Evolutionary conservation across 2,113 vertebrate species (phyloP).

Genomic region (Pardalotus punctatus): DNA sequence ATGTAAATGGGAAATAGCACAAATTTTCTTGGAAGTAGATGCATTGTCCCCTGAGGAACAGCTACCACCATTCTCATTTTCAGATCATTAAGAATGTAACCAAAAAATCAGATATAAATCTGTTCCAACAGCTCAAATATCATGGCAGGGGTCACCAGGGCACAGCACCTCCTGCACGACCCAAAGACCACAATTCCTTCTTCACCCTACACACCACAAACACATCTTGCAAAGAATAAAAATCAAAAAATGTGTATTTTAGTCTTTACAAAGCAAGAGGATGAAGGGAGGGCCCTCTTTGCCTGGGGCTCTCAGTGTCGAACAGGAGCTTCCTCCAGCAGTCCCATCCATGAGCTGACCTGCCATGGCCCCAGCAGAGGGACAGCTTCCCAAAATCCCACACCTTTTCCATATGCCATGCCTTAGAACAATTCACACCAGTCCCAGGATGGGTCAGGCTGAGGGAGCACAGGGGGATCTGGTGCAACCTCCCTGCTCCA

Average conservation of each 20-base stretch:
- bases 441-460: accelerated
- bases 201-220: neutral
- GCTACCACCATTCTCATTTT: neutral
- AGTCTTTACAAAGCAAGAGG: neutral
- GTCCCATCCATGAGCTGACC: accelerated
- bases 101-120: neutral
- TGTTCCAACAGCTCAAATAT: neutral
- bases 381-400: neutral
- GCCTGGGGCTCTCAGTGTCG: accelerated
- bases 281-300: neutral
- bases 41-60: neutral
- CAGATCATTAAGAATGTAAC: neutral
- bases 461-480: neutral
- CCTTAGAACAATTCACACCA: neutral
- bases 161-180: neutral
- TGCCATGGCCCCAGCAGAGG: accelerated
- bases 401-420: accelerated
- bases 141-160: neutral
- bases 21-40: neutral
- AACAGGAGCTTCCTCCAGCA: neutral
- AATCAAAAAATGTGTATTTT: neutral
- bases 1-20: neutral
- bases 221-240: neutral
- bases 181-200: neutral
- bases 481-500: neutral